Base-by-base conservation (phyloP, 2,888 invertebrate species). In the Tuta absoluta region DNA sequence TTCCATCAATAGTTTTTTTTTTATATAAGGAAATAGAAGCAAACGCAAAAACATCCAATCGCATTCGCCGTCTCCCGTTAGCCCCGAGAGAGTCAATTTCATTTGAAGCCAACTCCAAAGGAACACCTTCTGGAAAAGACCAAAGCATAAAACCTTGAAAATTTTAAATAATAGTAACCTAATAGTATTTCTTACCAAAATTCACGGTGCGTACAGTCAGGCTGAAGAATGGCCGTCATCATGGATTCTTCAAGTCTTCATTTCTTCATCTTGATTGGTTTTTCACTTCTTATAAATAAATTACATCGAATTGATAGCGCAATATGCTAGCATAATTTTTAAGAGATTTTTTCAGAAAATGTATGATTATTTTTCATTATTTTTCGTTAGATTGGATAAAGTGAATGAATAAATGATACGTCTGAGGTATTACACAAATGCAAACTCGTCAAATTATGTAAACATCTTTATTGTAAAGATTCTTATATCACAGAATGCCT, bases 61-160 rank as follows among this genome's bases (percentile, higher is more conserved):
- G 66, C 63, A 64, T 59, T 65, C 69, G 66, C 65, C 48, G 67
- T n/a, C n/a, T n/a, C n/a, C 66, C 67, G 66, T 62, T 56, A 53
- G 49, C 62, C 63, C 64, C 64, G 48, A 23, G 53, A 53, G 61
- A 65, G 19, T 45, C 17, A 38, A 41, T 38, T 65, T 56, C 51
- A 37, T 61, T 59, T 53, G 65, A 63, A 67, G 65, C 66, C 28
- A 63, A 66, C 63, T 48, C 63, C 19, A 49, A 64, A 53, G 28
- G 67, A 62, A 62, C 66, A 69, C 78, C 62, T 72, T 76, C 89
- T 90, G 88, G 75, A 86, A 88, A 84, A 89, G 91, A 91, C 69
- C 91, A 91, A 89, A 90, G 87, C 57, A 74, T 73, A 82, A 77
- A 78, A 89, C 83, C 90, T 78, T 66, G 86, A 84, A 89, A 64